Percentiles rank a stretch among this genome's conserved stretches.
phyloP scores from a whole-genome alignment of 2,888 invertebrate genomes.

The Druceiella hillmani region DNA sequence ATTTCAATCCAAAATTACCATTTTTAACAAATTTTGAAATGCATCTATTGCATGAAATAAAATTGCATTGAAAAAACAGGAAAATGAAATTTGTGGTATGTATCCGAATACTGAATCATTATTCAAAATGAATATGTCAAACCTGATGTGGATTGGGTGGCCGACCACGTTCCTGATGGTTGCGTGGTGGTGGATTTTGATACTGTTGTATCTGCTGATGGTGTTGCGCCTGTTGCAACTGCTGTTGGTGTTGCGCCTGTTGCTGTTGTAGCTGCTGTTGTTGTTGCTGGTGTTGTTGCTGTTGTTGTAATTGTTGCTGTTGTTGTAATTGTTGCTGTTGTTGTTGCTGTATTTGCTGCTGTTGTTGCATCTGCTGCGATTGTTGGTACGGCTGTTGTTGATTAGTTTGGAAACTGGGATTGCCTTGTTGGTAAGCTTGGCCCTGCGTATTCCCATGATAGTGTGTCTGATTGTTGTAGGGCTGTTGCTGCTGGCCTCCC shows the following conservation, averaged over 20 bases:
- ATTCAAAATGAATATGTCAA: too few species aligned
- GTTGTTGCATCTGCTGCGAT: conserved; percentile 24
- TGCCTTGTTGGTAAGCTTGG: conserved; percentile 49
- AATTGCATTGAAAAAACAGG: too few species aligned
- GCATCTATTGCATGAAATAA: too few species aligned
- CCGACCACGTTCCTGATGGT: conserved; percentile 50
- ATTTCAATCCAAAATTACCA: too few species aligned
- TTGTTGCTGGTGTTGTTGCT: conserved; percentile 23
- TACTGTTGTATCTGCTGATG: conserved; percentile 28
- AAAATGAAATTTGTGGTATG: too few species aligned
- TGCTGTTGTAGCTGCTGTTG: conserved; percentile 29
- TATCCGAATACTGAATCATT: too few species aligned
- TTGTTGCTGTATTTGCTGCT: conserved; percentile 27
- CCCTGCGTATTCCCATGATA: conserved; percentile 54
- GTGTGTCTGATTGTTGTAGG: conserved; percentile 49
- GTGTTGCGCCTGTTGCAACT: conserved; percentile 31
- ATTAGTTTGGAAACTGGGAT: conserved; percentile 42
- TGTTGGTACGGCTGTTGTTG: conserved; percentile 33
- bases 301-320: conserved; percentile 26
- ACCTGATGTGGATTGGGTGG: conserved; percentile 50
- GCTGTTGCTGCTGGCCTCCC: conserved; percentile 49
- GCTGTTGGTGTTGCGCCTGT: conserved; percentile 32
- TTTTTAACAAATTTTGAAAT: too few species aligned
- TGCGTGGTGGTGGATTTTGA: conserved; percentile 48
- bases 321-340: conserved; percentile 27